phyloP scores from a whole-genome alignment of 2,888 invertebrate species.

The Megamerina dolium region DNA sequence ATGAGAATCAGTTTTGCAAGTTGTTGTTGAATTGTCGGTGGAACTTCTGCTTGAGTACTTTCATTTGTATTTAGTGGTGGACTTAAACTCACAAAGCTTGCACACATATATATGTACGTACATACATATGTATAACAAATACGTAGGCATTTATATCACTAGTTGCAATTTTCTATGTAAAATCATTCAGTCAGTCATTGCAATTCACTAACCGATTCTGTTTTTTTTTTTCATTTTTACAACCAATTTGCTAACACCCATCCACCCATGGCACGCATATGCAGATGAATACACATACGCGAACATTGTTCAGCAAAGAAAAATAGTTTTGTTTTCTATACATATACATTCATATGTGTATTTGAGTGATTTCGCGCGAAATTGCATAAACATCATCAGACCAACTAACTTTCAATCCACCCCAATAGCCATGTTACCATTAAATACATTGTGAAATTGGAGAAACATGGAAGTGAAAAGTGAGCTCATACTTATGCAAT shows the following conservation, averaged over 20 bases:
- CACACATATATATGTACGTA: conserved; percentile 27
- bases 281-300: not conserved
- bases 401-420: no score
- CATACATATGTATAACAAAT: not conserved
- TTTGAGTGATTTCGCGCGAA: conserved; percentile 40
- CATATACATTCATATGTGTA: no score
- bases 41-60: conserved; percentile 44
- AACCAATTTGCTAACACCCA: conserved; percentile 25
- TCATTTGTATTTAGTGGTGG: conserved; percentile 47
- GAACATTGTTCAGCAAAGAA: conserved; percentile 23
- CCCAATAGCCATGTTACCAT: no score
- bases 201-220: no score
- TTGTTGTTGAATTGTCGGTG: conserved; percentile 7
- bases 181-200: no score
- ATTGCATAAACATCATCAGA: conserved; percentile 40
- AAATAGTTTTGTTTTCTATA: conserved; percentile 28
- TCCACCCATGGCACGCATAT: conserved; percentile 9
- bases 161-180: no score
- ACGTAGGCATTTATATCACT: no score
- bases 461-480: no score
- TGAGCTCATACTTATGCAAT: no score
- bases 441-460: no score
- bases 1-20: not conserved
- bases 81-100: conserved; percentile 38
- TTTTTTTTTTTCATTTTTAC: no score